Conservation (phyloP, 2,113 vertebrate species). For the Gulo gulo region DNA sequence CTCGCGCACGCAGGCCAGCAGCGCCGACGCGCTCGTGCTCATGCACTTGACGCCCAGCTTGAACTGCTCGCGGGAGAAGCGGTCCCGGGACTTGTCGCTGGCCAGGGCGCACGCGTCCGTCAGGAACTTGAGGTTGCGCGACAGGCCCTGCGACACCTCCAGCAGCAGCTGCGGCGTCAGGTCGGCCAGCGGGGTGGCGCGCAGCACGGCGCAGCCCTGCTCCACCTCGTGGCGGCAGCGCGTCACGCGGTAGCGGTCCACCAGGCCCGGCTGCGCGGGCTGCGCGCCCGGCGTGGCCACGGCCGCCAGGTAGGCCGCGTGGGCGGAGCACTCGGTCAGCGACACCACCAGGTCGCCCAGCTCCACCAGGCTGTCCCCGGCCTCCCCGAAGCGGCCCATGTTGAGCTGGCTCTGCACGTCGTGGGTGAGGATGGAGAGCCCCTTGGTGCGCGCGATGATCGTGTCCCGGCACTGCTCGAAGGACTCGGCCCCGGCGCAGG, state of each 20-base stretch:
- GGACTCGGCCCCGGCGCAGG: slow-evolving; percentile 86
- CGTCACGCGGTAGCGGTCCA: slow-evolving; percentile 98
- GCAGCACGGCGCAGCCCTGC: slow-evolving; percentile 91
- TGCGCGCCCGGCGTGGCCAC: slow-evolving; percentile 93
- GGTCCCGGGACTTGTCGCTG: slow-evolving; percentile 94
- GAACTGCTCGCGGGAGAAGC: slow-evolving; percentile 97
- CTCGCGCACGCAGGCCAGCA: slow-evolving; percentile 95
- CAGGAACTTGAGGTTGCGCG: slow-evolving; percentile 94
- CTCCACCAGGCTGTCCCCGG: slow-evolving; percentile 93
- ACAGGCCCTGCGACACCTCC: slow-evolving; percentile 97
- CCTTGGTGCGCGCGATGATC: slow-evolving; percentile 97
- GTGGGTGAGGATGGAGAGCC: slow-evolving; percentile 97
- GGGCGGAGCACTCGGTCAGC: slow-evolving; percentile 95
- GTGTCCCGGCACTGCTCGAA: slow-evolving; percentile 99
- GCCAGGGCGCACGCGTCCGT: slow-evolving; percentile 95
- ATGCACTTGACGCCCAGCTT: slow-evolving; percentile 96
- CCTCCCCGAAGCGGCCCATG: slow-evolving; percentile 96
- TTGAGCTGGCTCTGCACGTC: slow-evolving; percentile 99
- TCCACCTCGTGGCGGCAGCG: slow-evolving; percentile 97
- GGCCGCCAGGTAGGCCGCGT: slow-evolving; percentile 95
- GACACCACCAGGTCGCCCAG: slow-evolving; percentile 97
- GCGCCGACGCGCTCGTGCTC: slow-evolving; percentile 95
- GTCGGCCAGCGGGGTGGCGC: slow-evolving; percentile 90
- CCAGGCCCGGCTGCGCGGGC: slow-evolving; percentile 91
- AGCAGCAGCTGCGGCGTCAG: slow-evolving; percentile 96